Conservation (phyloP, 2,797 vertebrate species). For the Sebastes cheni region DNA sequence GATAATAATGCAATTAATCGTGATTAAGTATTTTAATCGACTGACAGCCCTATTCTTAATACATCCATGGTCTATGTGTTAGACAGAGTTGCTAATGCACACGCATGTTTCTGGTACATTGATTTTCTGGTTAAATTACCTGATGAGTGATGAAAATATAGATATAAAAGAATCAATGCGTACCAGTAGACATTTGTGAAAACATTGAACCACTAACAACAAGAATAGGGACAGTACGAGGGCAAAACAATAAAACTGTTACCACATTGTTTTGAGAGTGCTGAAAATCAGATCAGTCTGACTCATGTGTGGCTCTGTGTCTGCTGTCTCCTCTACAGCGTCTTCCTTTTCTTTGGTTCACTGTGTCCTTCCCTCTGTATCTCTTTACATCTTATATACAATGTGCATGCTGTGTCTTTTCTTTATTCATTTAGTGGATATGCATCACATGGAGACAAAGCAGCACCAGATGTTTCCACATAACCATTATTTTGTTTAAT, state of each 20-base stretch:
- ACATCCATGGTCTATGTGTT: neutral
- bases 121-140: neutral
- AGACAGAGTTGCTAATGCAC: neutral
- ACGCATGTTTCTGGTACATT: neutral
- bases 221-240: neutral
- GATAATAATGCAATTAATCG: fast-evolving
- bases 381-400: neutral
- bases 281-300: conserved; percentile 2
- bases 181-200: neutral
- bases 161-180: neutral
- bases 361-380: neutral
- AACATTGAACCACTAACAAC: neutral
- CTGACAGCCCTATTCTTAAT: neutral
- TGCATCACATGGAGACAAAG: conserved; percentile 26
- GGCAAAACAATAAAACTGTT: neutral
- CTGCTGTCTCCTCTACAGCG: neutral
- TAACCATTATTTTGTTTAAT: neutral
- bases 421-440: neutral
- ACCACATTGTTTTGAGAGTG: neutral
- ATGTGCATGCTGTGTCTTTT: neutral
- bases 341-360: neutral
- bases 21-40: fast-evolving
- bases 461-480: conserved; percentile 29
- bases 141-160: neutral
- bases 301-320: neutral